Percentiles rank a stretch among this genome's conserved stretches.
These are phyloP conservation scores for Panthera leo DNA, from an alignment of 2,113 vertebrate species.

Conservation along the genomic window DNA sequence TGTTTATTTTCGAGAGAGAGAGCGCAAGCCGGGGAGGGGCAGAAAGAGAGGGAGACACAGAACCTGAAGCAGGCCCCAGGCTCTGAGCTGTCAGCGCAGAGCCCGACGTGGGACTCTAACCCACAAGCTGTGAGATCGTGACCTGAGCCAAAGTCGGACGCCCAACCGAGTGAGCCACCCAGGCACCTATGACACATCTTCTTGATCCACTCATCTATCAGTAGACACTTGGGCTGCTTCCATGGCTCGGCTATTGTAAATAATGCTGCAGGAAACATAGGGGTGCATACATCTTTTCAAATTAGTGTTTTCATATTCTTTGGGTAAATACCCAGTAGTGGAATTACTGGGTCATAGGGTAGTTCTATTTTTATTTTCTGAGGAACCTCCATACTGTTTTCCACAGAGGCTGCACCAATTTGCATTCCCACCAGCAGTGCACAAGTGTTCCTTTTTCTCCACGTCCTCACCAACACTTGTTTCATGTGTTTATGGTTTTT, in stretches of 20 bases:
- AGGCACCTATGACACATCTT: no score
- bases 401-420: neutral
- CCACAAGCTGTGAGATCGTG: no score
- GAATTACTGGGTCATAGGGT: neutral
- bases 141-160: no score
- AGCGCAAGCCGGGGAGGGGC: no score
- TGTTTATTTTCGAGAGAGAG: no score
- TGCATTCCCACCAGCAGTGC: neutral
- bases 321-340: neutral
- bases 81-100: no score
- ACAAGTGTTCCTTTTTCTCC: neutral
- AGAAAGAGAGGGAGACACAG: no score
- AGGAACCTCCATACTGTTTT: neutral
- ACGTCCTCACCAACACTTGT: neutral
- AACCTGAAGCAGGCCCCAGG: no score
- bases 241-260: neutral
- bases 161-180: no score
- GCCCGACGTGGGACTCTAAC: rapidly evolving
- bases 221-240: neutral
- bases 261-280: neutral
- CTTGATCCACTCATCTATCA: neutral
- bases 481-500: neutral
- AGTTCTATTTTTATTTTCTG: neutral
- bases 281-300: neutral
- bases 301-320: neutral